phyloP scores from a whole-genome alignment of 2,888 invertebrate species.

The Drosophila mercatorum region DNA sequence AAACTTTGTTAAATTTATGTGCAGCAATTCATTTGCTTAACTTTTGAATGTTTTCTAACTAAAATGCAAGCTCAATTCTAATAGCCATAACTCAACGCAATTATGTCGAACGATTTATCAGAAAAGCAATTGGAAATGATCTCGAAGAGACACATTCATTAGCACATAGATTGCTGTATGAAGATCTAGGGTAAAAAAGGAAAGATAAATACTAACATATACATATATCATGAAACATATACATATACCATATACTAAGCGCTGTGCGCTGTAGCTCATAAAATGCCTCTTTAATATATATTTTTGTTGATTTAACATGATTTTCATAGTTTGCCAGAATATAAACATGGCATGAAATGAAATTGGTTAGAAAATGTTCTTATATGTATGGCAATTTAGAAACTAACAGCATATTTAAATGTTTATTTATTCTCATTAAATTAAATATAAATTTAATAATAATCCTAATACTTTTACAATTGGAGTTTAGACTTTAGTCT shows the following conservation, averaged over 20 bases:
- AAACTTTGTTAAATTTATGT: conserved; percentile 48
- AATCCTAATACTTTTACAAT: no score
- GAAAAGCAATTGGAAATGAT: not conserved
- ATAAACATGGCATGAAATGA: not conserved
- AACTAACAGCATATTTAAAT: no score
- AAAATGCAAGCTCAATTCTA: conserved; percentile 15
- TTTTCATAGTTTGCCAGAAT: not conserved
- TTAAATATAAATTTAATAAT: no score
- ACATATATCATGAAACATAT: no score
- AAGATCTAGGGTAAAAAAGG: not conserved
- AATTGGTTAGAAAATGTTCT: not conserved
- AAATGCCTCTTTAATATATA: not conserved
- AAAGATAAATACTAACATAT: no score
- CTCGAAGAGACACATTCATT: no score
- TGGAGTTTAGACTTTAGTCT: no score
- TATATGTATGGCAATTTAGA: no score
- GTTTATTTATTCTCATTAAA: no score
- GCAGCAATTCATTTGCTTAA: conserved; percentile 13
- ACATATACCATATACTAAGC: no score
- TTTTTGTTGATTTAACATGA: not conserved
- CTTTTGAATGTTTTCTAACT: conserved; percentile 25
- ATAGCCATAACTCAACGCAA: conserved; percentile 1
- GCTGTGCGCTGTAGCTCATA: no score
- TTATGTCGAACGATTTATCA: not conserved
- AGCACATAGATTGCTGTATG: not conserved